Evolutionary conservation across 2,113 vertebrate genomes (phyloP), one percentile per base, ranked within the genome.

Genomic region (Stomatorhinus ivindoensis): DNA sequence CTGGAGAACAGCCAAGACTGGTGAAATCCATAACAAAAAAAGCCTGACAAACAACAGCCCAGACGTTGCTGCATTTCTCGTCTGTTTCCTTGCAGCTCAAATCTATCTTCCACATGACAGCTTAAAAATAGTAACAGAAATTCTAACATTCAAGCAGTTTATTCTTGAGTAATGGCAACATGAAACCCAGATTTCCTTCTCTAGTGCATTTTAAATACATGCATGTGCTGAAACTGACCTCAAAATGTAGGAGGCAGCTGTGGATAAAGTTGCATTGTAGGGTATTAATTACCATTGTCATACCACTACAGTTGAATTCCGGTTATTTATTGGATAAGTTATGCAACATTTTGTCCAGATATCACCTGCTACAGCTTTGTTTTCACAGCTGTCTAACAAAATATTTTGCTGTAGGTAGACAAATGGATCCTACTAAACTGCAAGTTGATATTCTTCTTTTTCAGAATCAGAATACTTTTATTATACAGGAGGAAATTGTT

Each of bases 201-300:
- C 35, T n/a, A 88, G 87, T 46, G 35, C 24, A 44, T 61, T 69
- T 88, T 61, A 88, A 55, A 88, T 88, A 61, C 58, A 46, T 61
- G 58, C 87, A 73, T 47, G 24, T 88, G 39, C 53, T 88, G 53
- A 53, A 69, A 17, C 55, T 65, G 87, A 87, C 53, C 31, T 88
- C 39, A 47, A 65, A 88, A 88, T 88, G 44, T 5, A 84, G 21
- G 73, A 35, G 35, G 31, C 73, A 19, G 35, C 35, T 76, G 69
- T 2, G 35, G 73, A 80, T 80, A 42, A 42, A 39, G 35, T 80
- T 80, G 35, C 73, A 80, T 80, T 42, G 73, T 42, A 80, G 35
- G 73, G 73, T 80, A 80, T 80, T 80, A 80, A 80, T 80, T 80
- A 80, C 73, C 73, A 80, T 80, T 80, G 73, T 80, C 73, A 80